These are phyloP conservation scores for Mythimna pallens DNA, from an alignment of 2,888 invertebrate species.

Conservation along the genomic window DNA sequence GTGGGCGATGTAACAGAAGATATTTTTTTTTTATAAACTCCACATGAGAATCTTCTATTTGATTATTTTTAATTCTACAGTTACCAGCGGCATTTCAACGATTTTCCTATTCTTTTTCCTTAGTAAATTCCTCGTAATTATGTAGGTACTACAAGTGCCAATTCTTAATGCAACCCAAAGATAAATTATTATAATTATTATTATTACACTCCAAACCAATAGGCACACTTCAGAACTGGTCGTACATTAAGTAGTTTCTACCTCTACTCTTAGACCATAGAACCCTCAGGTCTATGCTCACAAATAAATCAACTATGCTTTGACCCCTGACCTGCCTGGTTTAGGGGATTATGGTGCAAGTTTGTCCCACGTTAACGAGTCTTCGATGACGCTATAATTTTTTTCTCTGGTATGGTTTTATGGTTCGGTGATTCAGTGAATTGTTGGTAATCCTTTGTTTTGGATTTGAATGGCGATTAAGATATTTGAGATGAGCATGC, in stretches of 20 bases:
- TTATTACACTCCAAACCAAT: slow-evolving; percentile 31
- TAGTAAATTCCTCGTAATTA: no score
- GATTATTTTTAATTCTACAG: no score
- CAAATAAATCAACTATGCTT: slow-evolving; percentile 82
- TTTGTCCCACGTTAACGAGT: slow-evolving; percentile 77
- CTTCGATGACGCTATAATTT: slow-evolving; percentile 75
- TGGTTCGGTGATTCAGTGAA: slow-evolving; percentile 41
- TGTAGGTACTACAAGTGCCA: no score
- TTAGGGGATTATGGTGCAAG: slow-evolving; percentile 69
- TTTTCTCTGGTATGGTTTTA: slow-evolving; percentile 59
- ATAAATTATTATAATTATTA: no score
- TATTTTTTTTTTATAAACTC: no score
- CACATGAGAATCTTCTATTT: no score
- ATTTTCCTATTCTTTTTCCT: no score
- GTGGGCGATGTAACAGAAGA: no score
- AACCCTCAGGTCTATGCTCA: slow-evolving; percentile 43
- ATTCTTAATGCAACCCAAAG: no score
- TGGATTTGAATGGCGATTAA: slow-evolving; percentile 4
- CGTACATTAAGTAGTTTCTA: slow-evolving; percentile 18
- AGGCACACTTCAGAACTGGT: slow-evolving; percentile 42
- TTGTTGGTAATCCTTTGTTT: slow-evolving; percentile 23
- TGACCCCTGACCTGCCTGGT: slow-evolving; percentile 80
- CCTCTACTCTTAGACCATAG: slow-evolving; percentile 46
- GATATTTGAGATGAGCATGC: neutral
- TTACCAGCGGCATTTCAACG: no score